Evolutionary conservation across 2,888 invertebrate genomes (phyloP).

Genomic region (Melieria omissa): DNA sequence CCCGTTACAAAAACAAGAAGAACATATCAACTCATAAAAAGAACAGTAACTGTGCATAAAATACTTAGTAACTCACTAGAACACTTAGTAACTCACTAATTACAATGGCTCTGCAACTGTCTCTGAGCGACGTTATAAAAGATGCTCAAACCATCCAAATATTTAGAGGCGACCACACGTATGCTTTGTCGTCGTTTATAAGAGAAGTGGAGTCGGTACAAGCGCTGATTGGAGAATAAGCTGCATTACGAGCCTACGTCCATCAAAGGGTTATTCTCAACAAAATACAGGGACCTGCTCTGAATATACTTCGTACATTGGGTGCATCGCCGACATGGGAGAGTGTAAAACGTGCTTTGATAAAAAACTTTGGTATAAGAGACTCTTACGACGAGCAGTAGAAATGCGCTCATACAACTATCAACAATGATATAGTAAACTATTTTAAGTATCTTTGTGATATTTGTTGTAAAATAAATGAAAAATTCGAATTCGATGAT

Average conservation of each 20-base stretch:
- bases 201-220: slow-evolving; percentile 28
- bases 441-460: slow-evolving; percentile 40
- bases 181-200: slow-evolving; percentile 29
- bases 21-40: no score
- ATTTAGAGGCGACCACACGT: slow-evolving; percentile 20
- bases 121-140: slow-evolving; percentile 20
- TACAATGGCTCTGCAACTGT: neutral
- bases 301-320: slow-evolving; percentile 38
- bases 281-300: slow-evolving; percentile 44
- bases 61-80: neutral
- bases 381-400: slow-evolving; percentile 38
- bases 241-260: slow-evolving; percentile 33
- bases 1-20: no score
- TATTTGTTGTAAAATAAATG: slow-evolving; percentile 42
- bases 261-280: slow-evolving; percentile 42
- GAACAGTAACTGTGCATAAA: neutral
- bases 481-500: slow-evolving; percentile 42
- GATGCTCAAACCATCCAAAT: slow-evolving; percentile 30
- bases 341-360: slow-evolving; percentile 30
- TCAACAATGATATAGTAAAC: slow-evolving; percentile 37
- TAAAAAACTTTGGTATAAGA: slow-evolving; percentile 38
- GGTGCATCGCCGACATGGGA: slow-evolving; percentile 35
- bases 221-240: neutral
- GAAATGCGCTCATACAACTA: slow-evolving; percentile 23
- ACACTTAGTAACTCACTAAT: neutral